Evolutionary conservation across 2,113 vertebrate species (phyloP).

Genomic region (Erythrolamprus reginae): DNA sequence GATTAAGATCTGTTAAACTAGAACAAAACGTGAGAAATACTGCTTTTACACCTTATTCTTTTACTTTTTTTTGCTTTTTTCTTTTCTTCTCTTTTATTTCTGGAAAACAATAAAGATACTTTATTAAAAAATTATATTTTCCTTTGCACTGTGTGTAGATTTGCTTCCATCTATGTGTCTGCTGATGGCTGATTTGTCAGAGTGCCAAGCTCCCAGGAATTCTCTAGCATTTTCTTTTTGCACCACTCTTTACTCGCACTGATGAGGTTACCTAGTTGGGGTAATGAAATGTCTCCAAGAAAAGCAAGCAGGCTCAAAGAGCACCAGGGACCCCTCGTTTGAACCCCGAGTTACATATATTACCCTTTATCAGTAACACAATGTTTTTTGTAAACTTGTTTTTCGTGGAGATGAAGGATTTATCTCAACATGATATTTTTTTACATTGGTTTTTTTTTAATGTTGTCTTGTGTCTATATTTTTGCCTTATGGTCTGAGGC

Average conservation of each 20-base stretch:
- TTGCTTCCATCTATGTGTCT: background rate
- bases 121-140: no score
- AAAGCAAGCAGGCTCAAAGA: background rate
- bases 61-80: no score
- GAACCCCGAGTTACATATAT: background rate
- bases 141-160: background rate
- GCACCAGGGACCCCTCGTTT: background rate
- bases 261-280: background rate
- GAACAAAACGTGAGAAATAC: no score
- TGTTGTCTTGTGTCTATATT: background rate
- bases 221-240: background rate
- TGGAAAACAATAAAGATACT: no score
- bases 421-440: slow-evolving; percentile 50
- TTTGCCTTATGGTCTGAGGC: background rate
- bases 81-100: no score
- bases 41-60: no score
- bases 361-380: background rate
- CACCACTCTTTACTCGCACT: background rate
- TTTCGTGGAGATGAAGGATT: slow-evolving; percentile 59
- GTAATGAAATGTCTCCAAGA: background rate
- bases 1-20: no score
- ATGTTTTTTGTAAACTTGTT: slow-evolving; percentile 60
- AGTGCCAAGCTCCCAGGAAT: background rate
- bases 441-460: background rate
- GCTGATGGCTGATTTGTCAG: background rate